Evolutionary conservation across 2,888 invertebrate genomes (phyloP), one percentile per base, ranked within the genome.

Genomic region (Calameuta pallipes): DNA sequence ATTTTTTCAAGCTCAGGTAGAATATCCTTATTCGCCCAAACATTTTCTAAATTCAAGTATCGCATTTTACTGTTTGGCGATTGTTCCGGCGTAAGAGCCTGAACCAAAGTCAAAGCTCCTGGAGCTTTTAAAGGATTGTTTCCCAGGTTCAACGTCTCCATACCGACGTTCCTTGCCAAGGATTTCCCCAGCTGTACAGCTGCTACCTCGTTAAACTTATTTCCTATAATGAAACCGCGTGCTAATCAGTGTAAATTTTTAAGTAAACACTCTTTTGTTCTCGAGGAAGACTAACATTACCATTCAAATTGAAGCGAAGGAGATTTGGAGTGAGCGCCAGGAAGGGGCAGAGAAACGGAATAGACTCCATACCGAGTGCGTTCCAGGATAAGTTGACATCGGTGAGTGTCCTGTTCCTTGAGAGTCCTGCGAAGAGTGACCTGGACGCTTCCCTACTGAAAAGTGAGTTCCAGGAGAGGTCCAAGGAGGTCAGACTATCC

Each of bases 381-480:
- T 93, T 93, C 93, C 93, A 93, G 30, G 93, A 89, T 75, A 93
- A 82, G 87, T 92, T 91, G 68, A 93, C 84, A 68, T 84, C 81
- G 69, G 80, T 83, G 12, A 93, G 81, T 4, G 83, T 81, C 41
- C 83, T 83, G 84, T 92, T 92, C 37, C 85, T 82, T 3, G 78
- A 68, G 4, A 93, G 83, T 9, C 89, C 92, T 69, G 83, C 83
- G 78, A 91, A 90, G 35, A 93, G 82, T 76, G 80, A 87, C 81
- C 89, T 92, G 82, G 91, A 91, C 33, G 89, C 92, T 89, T 83
- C 80, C n/a, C 75, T 85, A 78, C 92, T 87, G 75, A 90, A 91
- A 36, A 94, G 90, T 71, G 91, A 91, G 87, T 94, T 94, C 93
- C 93, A 93, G 0, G 93, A 92, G 74, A 94, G 89, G 87, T 94